Base-by-base conservation (phyloP, 2,888 invertebrate genomes). In the Dysmachus trigonus region DNA sequence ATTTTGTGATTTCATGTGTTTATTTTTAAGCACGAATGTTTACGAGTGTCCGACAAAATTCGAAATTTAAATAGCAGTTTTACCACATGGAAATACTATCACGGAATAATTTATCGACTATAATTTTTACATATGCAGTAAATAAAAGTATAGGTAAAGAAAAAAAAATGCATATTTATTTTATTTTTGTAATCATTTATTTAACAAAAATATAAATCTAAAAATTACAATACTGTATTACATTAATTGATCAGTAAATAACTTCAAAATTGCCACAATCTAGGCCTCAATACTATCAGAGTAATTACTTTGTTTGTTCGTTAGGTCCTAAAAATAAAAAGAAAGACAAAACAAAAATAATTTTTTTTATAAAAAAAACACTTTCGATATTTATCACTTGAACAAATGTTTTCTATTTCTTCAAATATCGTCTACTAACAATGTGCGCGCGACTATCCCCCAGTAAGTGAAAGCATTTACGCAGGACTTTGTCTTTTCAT, bases 141-240 rank as follows among this genome's bases (percentile, higher is more conserved):
- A 22, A 41, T 41, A 41, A 41, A 41, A 41, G 2, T 13, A 41
- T 41, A 22, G 62, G 62, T 62, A 3, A 41, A 41, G 10, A 3
- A 62, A n/a, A 0, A 47, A 47, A 62, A 62, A 13, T 22, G 5
- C 62, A 62, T 10, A 62, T 62, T 62, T 62, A 22, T 22, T 62
- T 62, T 62, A 62, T 62, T 77, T 77, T 35, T 41, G 8, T 77
- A 33, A 77, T 38, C 33, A 22, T 81, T 81, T 81, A 81, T 81
- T 81, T 53, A 62, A 81, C 81, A 81, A 81, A 81, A 62, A 81
- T 81, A 81, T 81, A 81, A 81, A 53, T 81, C 22, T 81, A 81
- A 79, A 79, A 79, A 79, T 47, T n/a, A 81, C 62, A 81, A 81
- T 81, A 81, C 33, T 81, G 27, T 51, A 2, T 27, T 33, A 62